These are phyloP conservation scores for Linnaemya vulpina DNA, from an alignment of 2,888 invertebrate species.

Conservation along the genomic window DNA sequence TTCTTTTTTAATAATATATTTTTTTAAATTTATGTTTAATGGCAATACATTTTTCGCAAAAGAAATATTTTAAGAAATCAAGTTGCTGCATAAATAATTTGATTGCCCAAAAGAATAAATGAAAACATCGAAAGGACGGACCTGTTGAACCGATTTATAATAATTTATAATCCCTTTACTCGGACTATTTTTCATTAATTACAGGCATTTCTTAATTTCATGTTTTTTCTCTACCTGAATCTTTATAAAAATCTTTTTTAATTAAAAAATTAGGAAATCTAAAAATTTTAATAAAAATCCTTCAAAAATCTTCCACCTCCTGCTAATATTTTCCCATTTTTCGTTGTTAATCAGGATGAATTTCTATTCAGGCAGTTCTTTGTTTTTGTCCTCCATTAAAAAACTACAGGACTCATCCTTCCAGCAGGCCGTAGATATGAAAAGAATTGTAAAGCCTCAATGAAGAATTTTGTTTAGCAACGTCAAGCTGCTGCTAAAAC, in stretches of 20 bases:
- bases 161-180: neutral
- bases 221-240: no score
- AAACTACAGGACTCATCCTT: neutral
- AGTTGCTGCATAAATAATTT: no score
- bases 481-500: conserved; percentile 18
- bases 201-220: no score
- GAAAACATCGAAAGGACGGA: no score
- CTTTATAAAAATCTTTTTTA: no score
- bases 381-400: neutral
- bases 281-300: conserved; percentile 53
- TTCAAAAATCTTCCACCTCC: neutral
- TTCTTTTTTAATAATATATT: no score
- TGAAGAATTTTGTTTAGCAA: conserved; percentile 6
- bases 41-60: no score
- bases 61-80: no score
- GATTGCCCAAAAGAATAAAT: no score
- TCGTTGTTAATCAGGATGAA: conserved; percentile 34
- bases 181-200: no score
- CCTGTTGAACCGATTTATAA: neutral
- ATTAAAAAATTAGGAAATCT: no score
- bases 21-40: no score
- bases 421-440: neutral
- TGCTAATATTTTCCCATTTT: neutral
- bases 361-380: conserved; percentile 51
- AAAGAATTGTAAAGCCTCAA: conserved; percentile 31